phyloP scores from a whole-genome alignment of 2,113 vertebrate species.

The Corythaixoides concolor region DNA sequence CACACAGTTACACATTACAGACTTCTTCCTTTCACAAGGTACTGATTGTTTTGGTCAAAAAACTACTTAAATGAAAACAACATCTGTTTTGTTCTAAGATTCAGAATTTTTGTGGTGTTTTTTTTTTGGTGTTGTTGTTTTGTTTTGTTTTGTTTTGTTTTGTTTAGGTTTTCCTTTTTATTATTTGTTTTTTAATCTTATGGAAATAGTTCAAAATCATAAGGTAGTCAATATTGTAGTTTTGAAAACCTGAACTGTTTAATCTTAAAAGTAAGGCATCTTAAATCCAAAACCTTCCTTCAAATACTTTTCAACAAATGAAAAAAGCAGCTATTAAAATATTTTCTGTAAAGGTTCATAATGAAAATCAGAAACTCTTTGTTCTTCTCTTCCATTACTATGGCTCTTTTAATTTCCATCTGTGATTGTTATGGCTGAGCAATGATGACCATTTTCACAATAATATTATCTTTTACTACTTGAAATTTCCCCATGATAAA shows the following conservation, averaged over 20 bases:
- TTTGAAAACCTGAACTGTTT: neutral
- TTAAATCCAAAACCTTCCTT: neutral
- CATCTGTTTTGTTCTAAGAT: neutral
- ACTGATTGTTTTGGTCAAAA: neutral
- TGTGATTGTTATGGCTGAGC: neutral
- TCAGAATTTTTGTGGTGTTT: neutral
- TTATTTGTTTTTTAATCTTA: neutral
- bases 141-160: no score
- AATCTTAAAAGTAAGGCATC: neutral
- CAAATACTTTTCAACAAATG: neutral
- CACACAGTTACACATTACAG: neutral
- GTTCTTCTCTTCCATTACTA: neutral
- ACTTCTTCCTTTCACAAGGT: neutral
- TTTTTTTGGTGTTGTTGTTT: no score
- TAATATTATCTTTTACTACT: neutral
- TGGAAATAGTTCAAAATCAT: neutral
- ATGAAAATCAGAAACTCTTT: neutral
- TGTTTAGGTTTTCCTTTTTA: neutral
- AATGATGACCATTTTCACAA: neutral
- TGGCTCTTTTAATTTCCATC: neutral
- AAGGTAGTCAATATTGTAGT: rapidly evolving
- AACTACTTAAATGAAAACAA: neutral
- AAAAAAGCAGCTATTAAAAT: neutral
- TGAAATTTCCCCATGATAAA: neutral
- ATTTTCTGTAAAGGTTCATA: neutral